Conservation (phyloP, 2,888 invertebrate genomes). For the Lasioglossum zephyrum region DNA sequence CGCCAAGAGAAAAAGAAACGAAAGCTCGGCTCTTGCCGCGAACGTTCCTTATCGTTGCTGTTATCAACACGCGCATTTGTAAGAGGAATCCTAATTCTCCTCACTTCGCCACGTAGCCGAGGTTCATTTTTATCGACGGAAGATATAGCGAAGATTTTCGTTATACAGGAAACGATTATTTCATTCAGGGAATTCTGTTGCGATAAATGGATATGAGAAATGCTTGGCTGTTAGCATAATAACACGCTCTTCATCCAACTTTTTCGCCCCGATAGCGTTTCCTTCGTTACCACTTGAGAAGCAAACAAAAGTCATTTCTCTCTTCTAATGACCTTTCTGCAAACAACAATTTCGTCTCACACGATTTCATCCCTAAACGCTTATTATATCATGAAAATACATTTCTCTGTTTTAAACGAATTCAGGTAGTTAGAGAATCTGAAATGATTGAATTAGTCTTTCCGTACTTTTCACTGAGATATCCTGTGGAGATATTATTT, state of each 20-base stretch:
- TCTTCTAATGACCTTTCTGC: background rate
- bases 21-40: background rate
- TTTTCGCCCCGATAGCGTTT: background rate
- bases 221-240: background rate
- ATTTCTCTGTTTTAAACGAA: background rate
- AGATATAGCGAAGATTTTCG: conserved; percentile 10
- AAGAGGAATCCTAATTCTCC: conserved; percentile 3
- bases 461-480: background rate
- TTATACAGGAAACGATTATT: background rate
- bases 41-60: conserved; percentile 21
- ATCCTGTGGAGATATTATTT: background rate
- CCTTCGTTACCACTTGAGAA: background rate
- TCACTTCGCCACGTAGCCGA: background rate
- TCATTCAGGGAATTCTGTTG: conserved; percentile 9
- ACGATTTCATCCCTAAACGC: background rate
- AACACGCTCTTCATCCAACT: background rate
- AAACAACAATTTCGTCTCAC: background rate
- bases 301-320: background rate
- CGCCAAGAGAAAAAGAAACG: background rate
- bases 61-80: conserved; percentile 31
- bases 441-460: background rate
- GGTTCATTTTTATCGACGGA: conserved; percentile 17
- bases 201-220: background rate
- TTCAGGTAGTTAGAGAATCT: background rate
- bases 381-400: background rate